phyloP scores from a whole-genome alignment of 2,797 vertebrate genomes.

The Sebastes trivittatus region DNA sequence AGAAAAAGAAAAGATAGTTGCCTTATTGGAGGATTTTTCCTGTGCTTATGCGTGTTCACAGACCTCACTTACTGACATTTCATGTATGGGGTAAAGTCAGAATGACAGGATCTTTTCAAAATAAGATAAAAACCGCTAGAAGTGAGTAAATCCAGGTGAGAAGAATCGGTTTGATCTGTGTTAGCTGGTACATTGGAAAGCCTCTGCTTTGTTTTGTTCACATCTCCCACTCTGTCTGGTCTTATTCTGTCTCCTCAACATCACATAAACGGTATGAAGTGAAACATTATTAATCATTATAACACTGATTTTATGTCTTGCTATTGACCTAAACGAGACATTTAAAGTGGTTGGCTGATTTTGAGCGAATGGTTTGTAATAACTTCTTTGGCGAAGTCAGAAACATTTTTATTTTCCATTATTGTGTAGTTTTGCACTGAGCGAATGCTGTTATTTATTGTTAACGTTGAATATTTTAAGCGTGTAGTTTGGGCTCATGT shows the following conservation, averaged over 20 bases:
- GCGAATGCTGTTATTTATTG: constrained; percentile 64
- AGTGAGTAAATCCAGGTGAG: not conserved
- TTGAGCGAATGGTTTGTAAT: not conserved
- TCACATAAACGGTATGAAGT: not conserved
- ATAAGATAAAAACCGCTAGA: not conserved
- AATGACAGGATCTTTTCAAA: constrained; percentile 1
- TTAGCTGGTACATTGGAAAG: not conserved
- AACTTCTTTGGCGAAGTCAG: not conserved
- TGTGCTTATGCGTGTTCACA: not conserved
- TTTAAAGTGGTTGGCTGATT: constrained; percentile 4
- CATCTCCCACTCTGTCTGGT: not conserved
- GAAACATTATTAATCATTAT: not conserved
- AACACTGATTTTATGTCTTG: not conserved
- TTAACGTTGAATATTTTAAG: constrained; percentile 1
- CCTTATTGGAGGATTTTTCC: not conserved
- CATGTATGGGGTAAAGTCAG: not conserved
- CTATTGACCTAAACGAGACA: not conserved
- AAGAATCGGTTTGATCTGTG: not conserved
- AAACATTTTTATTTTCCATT: not conserved
- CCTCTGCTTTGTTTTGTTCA: not conserved
- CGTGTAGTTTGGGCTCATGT: not conserved
- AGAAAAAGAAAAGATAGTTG: not conserved
- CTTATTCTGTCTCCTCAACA: not conserved
- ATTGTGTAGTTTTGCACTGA: constrained; percentile 60
- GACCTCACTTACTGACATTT: not conserved